These are phyloP conservation scores for Misgurnus anguillicaudatus DNA, from an alignment of 2,113 vertebrate genomes.

Conservation along the genomic window DNA sequence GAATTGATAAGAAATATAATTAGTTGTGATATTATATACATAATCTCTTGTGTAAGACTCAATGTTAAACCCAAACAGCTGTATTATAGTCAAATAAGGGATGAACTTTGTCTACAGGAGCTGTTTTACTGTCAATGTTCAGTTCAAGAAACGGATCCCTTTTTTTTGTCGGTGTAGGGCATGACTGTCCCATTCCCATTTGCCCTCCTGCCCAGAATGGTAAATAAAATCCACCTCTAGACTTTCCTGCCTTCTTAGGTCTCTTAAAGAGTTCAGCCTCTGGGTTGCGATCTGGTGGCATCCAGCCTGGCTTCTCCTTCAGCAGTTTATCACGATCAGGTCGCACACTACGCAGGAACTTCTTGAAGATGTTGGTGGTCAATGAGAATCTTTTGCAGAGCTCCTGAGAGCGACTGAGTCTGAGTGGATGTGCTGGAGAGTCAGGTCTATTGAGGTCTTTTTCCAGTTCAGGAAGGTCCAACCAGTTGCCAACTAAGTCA, in stretches of 20 bases:
- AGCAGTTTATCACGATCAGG: constrained; percentile 90
- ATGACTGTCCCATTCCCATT: constrained; percentile 73
- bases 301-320: constrained; percentile 92
- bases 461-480: constrained; percentile 92
- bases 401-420: constrained; percentile 81
- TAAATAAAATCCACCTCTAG: constrained; percentile 84
- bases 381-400: constrained; percentile 88
- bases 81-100: constrained; percentile 91
- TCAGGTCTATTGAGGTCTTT: constrained; percentile 72
- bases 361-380: constrained; percentile 94
- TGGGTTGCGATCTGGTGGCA: constrained; percentile 70
- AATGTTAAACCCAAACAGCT: constrained; percentile 91
- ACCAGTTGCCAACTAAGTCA: constrained; percentile 96
- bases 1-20: constrained; percentile 20
- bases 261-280: constrained; percentile 81
- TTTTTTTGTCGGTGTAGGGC: constrained; percentile 61
- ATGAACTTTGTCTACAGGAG: constrained; percentile 67
- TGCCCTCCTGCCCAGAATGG: constrained; percentile 76
- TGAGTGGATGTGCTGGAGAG: constrained; percentile 67
- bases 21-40: background rate
- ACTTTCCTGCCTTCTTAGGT: constrained; percentile 78
- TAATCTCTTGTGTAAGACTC: background rate
- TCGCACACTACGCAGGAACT: constrained; percentile 89
- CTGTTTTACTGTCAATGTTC: constrained; percentile 66
- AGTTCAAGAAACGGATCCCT: constrained; percentile 61